Percentiles rank a stretch among this genome's conserved stretches.
Evolutionary conservation across 2,888 invertebrate genomes (phyloP).

Genomic region (Tortrix viridana): DNA sequence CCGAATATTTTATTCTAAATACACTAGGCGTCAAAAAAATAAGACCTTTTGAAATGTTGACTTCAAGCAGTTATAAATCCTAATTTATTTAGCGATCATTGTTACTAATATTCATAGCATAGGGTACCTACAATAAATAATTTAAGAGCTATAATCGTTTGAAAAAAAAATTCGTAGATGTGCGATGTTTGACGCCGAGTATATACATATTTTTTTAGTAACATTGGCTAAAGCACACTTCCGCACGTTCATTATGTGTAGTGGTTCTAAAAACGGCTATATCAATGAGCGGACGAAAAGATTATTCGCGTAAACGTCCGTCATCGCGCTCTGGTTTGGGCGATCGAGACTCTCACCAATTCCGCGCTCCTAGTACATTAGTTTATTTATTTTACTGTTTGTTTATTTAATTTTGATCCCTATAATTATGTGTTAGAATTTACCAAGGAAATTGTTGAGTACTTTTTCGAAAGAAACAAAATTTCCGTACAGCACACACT

Average conservation of each 20-base stretch:
- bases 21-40: no score
- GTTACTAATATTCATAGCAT: no score
- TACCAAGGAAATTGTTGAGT: background rate
- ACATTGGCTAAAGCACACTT: constrained; percentile 2
- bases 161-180: no score
- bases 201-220: no score
- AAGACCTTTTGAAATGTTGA: no score
- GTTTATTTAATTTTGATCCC: constrained; percentile 3
- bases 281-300: constrained; percentile 16
- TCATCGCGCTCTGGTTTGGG: constrained; percentile 17
- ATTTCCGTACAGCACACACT: no score
- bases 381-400: constrained; percentile 9
- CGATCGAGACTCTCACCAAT: constrained; percentile 17
- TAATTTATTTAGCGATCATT: no score
- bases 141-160: no score
- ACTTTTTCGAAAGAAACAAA: background rate
- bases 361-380: constrained; percentile 17
- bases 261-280: constrained; percentile 18
- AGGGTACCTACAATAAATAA: no score
- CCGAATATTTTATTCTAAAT: no score
- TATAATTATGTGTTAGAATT: constrained; percentile 1
- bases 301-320: constrained; percentile 15
- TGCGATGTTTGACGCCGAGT: no score
- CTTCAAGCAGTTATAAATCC: no score
- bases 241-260: background rate